These are phyloP conservation scores for Anomalospiza imberbis DNA, from an alignment of 2,797 vertebrate genomes.

Conservation along the genomic window DNA sequence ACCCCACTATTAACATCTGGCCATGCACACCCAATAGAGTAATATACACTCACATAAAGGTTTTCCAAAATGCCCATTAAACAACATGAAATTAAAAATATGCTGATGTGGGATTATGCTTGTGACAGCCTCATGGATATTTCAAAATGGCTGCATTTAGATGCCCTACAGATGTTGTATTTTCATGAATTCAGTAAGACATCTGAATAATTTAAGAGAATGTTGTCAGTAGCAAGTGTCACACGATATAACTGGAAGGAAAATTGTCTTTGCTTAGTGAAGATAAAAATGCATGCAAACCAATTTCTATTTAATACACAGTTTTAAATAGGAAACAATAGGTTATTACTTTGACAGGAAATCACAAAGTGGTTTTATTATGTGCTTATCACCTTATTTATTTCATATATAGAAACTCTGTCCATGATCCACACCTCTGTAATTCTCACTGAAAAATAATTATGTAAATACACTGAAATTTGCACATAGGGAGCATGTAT, in stretches of 20 bases:
- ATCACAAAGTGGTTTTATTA: neutral
- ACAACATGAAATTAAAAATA: neutral
- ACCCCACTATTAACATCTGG: no score
- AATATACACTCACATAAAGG: neutral
- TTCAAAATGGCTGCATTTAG: constrained; percentile 2
- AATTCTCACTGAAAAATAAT: neutral
- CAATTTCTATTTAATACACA: neutral
- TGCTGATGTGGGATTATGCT: neutral
- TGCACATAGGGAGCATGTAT: neutral
- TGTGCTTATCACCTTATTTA: neutral
- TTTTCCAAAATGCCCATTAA: neutral
- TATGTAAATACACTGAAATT: constrained; percentile 28
- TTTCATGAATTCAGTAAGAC: constrained; percentile 22
- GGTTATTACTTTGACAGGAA: neutral
- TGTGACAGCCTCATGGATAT: neutral
- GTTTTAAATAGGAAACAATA: neutral
- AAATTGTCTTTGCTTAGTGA: constrained; percentile 43
- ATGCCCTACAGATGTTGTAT: neutral
- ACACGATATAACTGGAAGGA: neutral
- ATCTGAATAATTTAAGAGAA: constrained; percentile 70
- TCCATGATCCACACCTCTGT: neutral
- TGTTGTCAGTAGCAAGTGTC: constrained; percentile 52
- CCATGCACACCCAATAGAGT: neutral
- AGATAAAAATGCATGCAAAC: constrained; percentile 13
- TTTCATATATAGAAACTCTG: neutral